A percentile compares a stretch with the other conserved stretches of the same genome.
These are phyloP conservation scores for Hedychridium roseum DNA, from an alignment of 2,888 invertebrate genomes.

Conservation along the genomic window DNA sequence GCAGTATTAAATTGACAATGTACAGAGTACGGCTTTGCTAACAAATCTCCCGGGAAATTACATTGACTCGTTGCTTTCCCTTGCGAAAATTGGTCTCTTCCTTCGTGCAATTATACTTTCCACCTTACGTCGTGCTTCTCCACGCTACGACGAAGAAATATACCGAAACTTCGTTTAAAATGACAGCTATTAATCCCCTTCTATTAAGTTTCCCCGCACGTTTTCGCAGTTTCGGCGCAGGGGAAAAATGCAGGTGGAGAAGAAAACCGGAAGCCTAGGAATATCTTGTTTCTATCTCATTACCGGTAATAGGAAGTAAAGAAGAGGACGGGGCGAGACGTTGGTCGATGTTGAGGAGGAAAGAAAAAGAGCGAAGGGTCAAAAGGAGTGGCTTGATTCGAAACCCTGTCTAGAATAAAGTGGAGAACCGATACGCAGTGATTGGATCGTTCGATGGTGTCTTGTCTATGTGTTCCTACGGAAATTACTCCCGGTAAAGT, in stretches of 20 bases:
- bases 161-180: background rate
- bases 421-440: slow-evolving; percentile 8
- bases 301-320: slow-evolving; percentile 19
- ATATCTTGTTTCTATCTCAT: slow-evolving; percentile 31
- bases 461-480: slow-evolving; percentile 2
- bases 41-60: slow-evolving; percentile 36
- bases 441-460: slow-evolving; percentile 15
- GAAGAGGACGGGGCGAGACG: no score
- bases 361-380: background rate
- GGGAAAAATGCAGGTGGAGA: background rate
- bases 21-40: no score
- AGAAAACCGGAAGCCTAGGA: slow-evolving; percentile 1
- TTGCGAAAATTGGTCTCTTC: slow-evolving; percentile 1
- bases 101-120: background rate
- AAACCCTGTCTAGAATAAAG: slow-evolving; percentile 12
- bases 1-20: no score
- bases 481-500: slow-evolving; percentile 14
- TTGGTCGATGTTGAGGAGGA: no score
- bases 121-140: background rate
- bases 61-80: slow-evolving; percentile 3
- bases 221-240: no score
- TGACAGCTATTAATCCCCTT: no score
- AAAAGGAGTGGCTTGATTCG: background rate
- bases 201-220: no score
- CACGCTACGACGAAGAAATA: background rate